Evolutionary conservation across 1,140 invertebrate species (phyloP), one percentile per base, ranked within the genome.

Genomic region (Lethrus apterus): DNA sequence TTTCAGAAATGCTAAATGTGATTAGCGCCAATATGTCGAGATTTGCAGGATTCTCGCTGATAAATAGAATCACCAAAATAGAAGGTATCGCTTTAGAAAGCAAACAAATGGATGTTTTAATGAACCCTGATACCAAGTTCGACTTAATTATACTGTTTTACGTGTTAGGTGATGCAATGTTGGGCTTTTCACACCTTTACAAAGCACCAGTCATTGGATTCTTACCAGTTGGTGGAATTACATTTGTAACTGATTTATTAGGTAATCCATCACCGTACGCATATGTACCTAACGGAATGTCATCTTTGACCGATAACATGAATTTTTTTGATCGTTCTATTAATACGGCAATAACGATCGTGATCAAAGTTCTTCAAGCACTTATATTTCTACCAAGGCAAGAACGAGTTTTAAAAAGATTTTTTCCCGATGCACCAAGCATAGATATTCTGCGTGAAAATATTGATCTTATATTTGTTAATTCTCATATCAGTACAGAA

Each of bases 371-470:
- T 5, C 3, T 34, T 11, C 33, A 34, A 5, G 15, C 5, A 11
- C 10, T 14, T 4, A 17, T 17, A 17, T 4, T 34, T 10, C 19
- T 5, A 1, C 33, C 33, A 14, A 11, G 10, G 3, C 33, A 34
- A 34, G 33, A 13, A 18, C 2, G 10, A 19, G 8, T 11, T 9
- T 4, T 40, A 2, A 23, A 21, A 23, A 19, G 23, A 21, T 19
- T 10, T 43, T 69, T 67, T 41, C 54, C 54, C n/a, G 43, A 58
- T 20, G 59, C 70, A 15, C 74, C 73, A 4, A 67, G 64, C 53
- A 55, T 76, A 41, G 63, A 60, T 48, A 50, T 76, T 52, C 23
- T 56, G 11, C 63, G 46, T 17, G 68, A 75, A 57, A 4, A 14
- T 10, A 65, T 67, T 17, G 45, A 48, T 20, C 26, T 56, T 1